Base-by-base conservation (phyloP, 1,140 invertebrate genomes). In the Heliconius nattereri region DNA sequence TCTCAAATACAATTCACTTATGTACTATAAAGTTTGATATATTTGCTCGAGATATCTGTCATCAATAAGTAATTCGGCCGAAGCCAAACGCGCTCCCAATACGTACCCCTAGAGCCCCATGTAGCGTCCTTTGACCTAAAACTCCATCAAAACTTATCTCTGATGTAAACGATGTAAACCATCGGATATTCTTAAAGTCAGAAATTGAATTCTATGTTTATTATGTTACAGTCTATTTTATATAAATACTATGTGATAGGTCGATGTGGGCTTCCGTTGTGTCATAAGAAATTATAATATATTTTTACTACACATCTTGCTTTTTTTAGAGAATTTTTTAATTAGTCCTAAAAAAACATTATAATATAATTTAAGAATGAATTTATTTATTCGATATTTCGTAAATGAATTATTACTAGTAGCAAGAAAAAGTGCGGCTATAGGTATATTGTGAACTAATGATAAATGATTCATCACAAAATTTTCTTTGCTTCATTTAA, bases 91-190 rank as follows among this genome's bases (percentile, higher is more conserved):
- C 77, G 81, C 83, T 83, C 78, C 80, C 83, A 83, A 83, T 87
- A 84, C 82, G 84, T 86, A 85, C 87, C 26, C 89, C 86, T 89
- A 89, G 83, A 83, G 73, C 79, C 75, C 73, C 82, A 84, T 81
- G 83, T 85, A 87, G 84, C 80, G 82, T 89, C 83, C 86, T 88
- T 88, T 90, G 89, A 92, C 89, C 90, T 90, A 89, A 91, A 91
- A 91, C 85, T 87, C 84, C 85, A 90, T 88, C 87, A 85, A 83
- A 87, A 92, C 84, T 90, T 92, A 92, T 91, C 87, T 89, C 70
- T 79, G 82, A 89, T 88, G 85, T 90, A 87, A 89, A 88, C 89
- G 85, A 86, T 85, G 83, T 76, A 82, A 81, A 71, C 78, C 66
- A 78, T 80, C 75, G 79, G 29, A 45, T 79, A 71, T 72, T 74